These are phyloP conservation scores for Disparrhopalites patrizii DNA, from an alignment of 2,888 invertebrate species.

Conservation along the genomic window DNA sequence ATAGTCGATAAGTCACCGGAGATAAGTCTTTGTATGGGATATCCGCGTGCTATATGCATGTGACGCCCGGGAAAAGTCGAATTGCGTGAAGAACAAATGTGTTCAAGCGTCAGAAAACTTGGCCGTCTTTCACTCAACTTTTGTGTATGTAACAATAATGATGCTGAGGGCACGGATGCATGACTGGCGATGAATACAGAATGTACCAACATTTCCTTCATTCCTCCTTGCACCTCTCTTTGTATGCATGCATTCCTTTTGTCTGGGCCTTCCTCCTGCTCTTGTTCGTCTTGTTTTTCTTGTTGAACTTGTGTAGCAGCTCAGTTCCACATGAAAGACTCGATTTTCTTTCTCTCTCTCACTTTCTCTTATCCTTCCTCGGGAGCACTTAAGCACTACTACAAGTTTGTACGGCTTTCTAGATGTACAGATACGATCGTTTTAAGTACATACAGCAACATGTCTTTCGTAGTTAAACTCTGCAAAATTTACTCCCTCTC, in stretches of 20 bases:
- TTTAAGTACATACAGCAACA: too few species aligned
- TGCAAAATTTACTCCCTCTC: too few species aligned
- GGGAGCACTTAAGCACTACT: too few species aligned
- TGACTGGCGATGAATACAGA: conserved; percentile 12
- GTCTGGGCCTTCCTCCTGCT: too few species aligned
- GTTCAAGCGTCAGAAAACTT: background rate
- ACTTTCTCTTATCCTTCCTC: background rate
- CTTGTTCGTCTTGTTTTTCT: too few species aligned
- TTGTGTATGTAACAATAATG: background rate
- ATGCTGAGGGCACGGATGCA: background rate
- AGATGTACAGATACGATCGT: too few species aligned
- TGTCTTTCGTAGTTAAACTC: too few species aligned
- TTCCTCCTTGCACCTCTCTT: background rate
- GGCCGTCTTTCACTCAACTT: conserved; percentile 5
- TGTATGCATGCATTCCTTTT: too few species aligned
- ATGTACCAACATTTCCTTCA: conserved; percentile 12
- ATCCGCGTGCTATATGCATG: too few species aligned
- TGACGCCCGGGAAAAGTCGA: too few species aligned
- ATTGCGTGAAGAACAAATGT: conserved; percentile 14
- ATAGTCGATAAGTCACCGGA: conserved; percentile 9
- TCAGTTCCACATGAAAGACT: conserved; percentile 4
- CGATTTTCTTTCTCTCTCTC: background rate
- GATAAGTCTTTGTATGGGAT: too few species aligned
- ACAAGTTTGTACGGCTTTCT: too few species aligned
- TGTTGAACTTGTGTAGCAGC: background rate